Percentiles rank a stretch among this genome's conserved stretches.
Conservation (phyloP, 2,797 vertebrate genomes). For the Eospalax fontanierii region DNA sequence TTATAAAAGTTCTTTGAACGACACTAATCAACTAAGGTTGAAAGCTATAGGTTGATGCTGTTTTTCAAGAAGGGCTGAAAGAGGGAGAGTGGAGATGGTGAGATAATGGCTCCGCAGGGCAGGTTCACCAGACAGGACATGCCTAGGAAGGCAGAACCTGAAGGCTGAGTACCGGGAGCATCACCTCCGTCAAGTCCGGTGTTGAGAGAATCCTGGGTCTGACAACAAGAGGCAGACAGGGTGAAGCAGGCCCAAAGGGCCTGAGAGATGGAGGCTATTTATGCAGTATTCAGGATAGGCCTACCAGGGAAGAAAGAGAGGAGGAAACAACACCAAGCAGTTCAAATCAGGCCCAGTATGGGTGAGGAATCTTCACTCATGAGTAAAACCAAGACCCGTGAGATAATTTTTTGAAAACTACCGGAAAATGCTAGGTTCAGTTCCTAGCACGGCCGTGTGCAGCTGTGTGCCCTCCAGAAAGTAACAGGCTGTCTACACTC, state of each 20-base stretch:
- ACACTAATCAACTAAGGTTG: neutral
- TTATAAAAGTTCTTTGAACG: conserved; percentile 46
- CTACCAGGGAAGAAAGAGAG: neutral
- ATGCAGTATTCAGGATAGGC: neutral
- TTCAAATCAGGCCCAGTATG: neutral
- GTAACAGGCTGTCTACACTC: neutral
- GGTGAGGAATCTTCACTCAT: neutral
- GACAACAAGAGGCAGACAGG: neutral
- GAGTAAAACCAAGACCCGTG: neutral
- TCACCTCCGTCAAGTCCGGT: neutral
- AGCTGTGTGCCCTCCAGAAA: neutral
- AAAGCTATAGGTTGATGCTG: conserved; percentile 2
- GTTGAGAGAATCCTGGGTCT: neutral
- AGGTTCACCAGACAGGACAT: neutral
- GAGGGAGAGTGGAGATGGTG: neutral
- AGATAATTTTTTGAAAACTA: conserved; percentile 17
- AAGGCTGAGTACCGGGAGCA: neutral
- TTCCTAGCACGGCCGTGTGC: neutral
- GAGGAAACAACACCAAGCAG: neutral
- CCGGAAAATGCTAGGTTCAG: neutral
- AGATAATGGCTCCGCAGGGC: neutral
- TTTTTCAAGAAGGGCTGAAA: neutral
- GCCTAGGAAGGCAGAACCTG: neutral
- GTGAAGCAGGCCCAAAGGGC: neutral
- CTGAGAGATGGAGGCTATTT: neutral